A percentile compares a stretch with the other conserved stretches of the same genome.
Evolutionary conservation across 2,797 vertebrate genomes (phyloP).

Genomic region (Gymnoscopelus braueri): DNA sequence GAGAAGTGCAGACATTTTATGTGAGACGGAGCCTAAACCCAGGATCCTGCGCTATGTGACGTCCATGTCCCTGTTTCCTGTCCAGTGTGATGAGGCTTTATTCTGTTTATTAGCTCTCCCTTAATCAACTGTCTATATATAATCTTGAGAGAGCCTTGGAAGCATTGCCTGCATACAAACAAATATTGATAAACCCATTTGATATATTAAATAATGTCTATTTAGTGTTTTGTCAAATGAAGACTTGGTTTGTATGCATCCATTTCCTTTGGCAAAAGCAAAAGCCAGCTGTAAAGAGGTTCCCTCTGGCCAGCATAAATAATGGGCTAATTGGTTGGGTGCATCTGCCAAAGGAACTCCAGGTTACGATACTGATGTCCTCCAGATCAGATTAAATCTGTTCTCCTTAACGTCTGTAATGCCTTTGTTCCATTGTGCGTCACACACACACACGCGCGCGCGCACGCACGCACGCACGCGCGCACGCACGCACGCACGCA

Average conservation of each 20-base stretch:
- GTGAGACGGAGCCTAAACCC: conserved; percentile 36
- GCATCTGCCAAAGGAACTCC: conserved; percentile 4
- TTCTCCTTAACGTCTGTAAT: not conserved
- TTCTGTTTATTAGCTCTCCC: conserved; percentile 17
- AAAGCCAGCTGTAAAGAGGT: too few relatives aligned
- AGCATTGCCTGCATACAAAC: not conserved
- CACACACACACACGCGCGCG: too few relatives aligned
- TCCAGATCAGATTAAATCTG: conserved; percentile 4
- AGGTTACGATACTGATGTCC: conserved; percentile 15
- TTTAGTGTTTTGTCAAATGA: too few relatives aligned
- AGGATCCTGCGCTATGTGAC: conserved; percentile 39
- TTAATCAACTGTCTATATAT: conserved; percentile 31
- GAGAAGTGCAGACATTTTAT: conserved; percentile 30
- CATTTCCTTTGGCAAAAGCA: too few relatives aligned
- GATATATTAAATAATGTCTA: too few relatives aligned
- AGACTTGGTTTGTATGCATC: too few relatives aligned
- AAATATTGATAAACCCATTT: not conserved
- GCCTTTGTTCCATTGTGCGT: too few relatives aligned
- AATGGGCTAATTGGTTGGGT: conserved; percentile 6
- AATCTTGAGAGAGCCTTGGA: conserved; percentile 13
- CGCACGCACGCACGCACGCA: not conserved
- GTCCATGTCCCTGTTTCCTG: conserved; percentile 32
- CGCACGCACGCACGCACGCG: too few relatives aligned
- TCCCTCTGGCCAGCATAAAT: not conserved
- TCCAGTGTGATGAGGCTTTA: conserved; percentile 20